phyloP scores from a whole-genome alignment of 2,113 vertebrate species.

The Menura novaehollandiae region DNA sequence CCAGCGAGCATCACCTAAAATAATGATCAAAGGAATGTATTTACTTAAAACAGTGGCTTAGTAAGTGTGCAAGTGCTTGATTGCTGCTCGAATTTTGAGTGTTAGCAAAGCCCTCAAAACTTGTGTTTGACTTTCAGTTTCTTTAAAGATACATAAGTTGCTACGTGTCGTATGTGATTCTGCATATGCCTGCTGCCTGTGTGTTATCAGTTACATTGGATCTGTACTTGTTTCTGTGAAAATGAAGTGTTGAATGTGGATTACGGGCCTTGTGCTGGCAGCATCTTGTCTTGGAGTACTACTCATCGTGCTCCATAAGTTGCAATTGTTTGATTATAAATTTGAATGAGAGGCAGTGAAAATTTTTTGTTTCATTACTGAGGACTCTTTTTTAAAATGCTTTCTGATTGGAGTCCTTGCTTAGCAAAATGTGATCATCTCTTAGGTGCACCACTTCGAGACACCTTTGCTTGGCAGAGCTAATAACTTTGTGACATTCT shows the following conservation, averaged over 20 bases:
- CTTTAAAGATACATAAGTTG: not conserved
- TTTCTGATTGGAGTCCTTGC: not conserved
- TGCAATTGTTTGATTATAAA: not conserved
- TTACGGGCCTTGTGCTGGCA: not conserved
- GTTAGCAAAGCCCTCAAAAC: not conserved
- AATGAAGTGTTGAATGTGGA: not conserved
- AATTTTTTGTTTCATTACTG: not conserved
- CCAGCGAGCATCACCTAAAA: not conserved
- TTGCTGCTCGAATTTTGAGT: not conserved
- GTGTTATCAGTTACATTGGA: not conserved
- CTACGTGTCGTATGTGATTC: not conserved
- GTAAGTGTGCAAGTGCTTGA: not conserved
- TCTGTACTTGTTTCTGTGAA: not conserved
- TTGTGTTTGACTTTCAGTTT: not conserved
- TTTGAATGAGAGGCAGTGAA: not conserved
- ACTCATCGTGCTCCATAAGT: rapidly evolving
- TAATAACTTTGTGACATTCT: not conserved
- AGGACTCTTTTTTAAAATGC: not conserved
- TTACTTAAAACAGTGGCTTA: not conserved
- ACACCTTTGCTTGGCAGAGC: not conserved
- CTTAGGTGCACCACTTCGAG: not conserved
- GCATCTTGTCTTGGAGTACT: not conserved
- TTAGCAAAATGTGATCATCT: not conserved
- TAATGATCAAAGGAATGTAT: not conserved
- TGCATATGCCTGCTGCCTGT: not conserved